Evolutionary conservation across 2,113 vertebrate species (phyloP), one percentile per base, ranked within the genome.

Genomic region (Sturnira hondurensis): DNA sequence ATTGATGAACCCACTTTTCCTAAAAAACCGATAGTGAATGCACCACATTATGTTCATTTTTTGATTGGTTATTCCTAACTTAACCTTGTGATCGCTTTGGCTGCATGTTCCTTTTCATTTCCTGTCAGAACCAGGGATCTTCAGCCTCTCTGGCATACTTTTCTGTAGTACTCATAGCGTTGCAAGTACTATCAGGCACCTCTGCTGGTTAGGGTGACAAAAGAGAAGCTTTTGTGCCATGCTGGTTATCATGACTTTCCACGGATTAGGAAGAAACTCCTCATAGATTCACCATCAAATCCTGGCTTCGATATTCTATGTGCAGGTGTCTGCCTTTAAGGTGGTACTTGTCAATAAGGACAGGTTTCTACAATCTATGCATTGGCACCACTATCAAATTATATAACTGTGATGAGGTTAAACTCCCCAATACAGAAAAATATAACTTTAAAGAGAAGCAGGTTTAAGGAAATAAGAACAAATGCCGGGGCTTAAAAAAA

Each of bases 211-310:
- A 58, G 24, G 67, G 24, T 73, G 77, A 91, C 41, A 65, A 31
- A 54, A 61, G 31, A 80, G 45, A 33, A 41, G 50, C 71, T 67
- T 65, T 28, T 71, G 76, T 61, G 84, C 54, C 52, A 47, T 54
- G 81, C 47, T 15, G n/a, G 67, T 80, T 68, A 93, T 63, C 93
- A 89, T 67, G 83, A 94, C 88, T 92, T 82, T 52, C 41, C 17
- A 36, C 2, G 4, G 73, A 73, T 76, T 33, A 45, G 73, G 33
- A 90, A 54, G 58, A 78, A 68, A 50, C 26, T 82, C 68, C 67
- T 73, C 12, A 58, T 0, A 65, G 58, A 81, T 31, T 31, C 36
- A 20, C 65, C 43, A 90, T 31, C 38, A 20, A 58, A 86, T 38
- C 63, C 50, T 47, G 70, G 65, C 92, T 61, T 81, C 82, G 7